Evolutionary conservation across 2,797 vertebrate species (phyloP).

Genomic region (Streptopelia turtur): DNA sequence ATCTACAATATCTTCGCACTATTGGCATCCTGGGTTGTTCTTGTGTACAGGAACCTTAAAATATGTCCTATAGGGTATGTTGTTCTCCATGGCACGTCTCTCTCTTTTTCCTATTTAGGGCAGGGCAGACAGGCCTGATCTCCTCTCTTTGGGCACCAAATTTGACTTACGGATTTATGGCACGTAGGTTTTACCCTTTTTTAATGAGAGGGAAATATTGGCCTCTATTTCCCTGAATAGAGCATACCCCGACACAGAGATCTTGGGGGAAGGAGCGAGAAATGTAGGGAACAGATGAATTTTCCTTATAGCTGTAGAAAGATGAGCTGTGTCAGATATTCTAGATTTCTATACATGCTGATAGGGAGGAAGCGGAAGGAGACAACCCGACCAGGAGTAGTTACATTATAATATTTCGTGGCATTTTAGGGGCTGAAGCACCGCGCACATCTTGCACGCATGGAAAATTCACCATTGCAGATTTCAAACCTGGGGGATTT

Average conservation of each 20-base stretch:
- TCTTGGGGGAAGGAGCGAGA: not conserved
- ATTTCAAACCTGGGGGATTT: not conserved
- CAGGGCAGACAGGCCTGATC: not conserved
- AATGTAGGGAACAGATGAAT: not conserved
- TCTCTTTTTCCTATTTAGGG: not conserved
- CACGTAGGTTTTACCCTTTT: not conserved
- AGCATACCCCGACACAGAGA: not conserved
- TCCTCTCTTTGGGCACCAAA: not conserved
- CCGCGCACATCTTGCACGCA: rapidly evolving
- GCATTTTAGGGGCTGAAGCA: not conserved
- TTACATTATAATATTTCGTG: not conserved
- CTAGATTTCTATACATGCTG: not conserved
- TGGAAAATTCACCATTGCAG: not conserved
- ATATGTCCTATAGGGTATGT: rapidly evolving
- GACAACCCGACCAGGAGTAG: not conserved
- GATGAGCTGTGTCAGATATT: not conserved
- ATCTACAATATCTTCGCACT: not conserved
- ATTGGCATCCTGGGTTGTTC: not conserved
- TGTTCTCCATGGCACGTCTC: not conserved
- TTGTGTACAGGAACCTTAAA: not conserved
- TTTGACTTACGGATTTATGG: not conserved
- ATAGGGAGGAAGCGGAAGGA: not conserved
- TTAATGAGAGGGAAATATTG: not conserved
- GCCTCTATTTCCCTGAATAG: not conserved
- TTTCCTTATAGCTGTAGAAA: not conserved